phyloP scores from a whole-genome alignment of 2,113 vertebrate genomes.

The Asarcornis scutulata region DNA sequence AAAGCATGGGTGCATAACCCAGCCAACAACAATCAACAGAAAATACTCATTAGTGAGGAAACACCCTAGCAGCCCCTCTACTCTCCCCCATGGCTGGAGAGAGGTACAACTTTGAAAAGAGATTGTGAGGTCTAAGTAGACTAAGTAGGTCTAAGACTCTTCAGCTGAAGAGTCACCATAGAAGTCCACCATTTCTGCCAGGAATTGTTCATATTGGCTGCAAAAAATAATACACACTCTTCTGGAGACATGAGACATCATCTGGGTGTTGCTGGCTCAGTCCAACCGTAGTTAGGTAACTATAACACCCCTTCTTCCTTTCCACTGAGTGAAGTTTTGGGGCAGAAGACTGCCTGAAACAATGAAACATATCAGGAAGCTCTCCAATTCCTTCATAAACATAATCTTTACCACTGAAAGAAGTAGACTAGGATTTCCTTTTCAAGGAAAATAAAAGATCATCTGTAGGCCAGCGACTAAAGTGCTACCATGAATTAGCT shows the following conservation, averaged over 20 bases:
- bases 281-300: not conserved
- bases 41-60: not conserved
- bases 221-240: rapidly evolving
- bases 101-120: not conserved
- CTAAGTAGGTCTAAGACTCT: no score
- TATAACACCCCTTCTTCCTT: not conserved
- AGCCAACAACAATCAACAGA: not conserved
- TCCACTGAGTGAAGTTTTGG: not conserved
- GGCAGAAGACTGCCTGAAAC: not conserved
- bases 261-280: not conserved
- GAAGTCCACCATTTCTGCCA: not conserved
- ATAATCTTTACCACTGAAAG: not conserved
- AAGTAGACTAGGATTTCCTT: not conserved
- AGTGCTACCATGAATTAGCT: constrained; percentile 15
- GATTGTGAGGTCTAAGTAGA: not conserved
- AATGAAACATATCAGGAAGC: not conserved
- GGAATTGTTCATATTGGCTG: not conserved
- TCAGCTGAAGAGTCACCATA: not conserved
- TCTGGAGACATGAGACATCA: not conserved
- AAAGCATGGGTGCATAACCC: rapidly evolving
- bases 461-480: not conserved
- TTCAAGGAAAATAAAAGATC: not conserved
- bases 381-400: not conserved
- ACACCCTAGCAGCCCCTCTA: not conserved
- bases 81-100: not conserved